Percentiles rank a stretch among this genome's conserved stretches.
These are phyloP conservation scores for Platycercus adscitus DNA, from an alignment of 2,113 vertebrate species.

Conservation along the genomic window DNA sequence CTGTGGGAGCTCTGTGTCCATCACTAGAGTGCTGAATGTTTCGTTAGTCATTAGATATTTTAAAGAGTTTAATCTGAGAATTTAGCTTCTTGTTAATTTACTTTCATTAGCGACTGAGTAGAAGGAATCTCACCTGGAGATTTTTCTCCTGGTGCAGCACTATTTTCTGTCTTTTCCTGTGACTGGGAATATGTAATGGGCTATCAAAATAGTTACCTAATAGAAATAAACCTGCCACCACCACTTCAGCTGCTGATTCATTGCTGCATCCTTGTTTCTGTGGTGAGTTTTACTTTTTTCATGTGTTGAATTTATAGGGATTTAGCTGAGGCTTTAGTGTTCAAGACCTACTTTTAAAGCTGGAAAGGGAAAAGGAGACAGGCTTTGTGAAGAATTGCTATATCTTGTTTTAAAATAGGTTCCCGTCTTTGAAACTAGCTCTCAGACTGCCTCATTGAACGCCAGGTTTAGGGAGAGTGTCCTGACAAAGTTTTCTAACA, in stretches of 20 bases:
- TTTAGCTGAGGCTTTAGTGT: background rate
- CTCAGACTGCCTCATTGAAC: background rate
- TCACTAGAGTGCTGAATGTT: background rate
- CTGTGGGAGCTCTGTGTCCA: background rate
- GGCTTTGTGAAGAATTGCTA: background rate
- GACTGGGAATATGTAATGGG: background rate
- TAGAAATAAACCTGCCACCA: background rate
- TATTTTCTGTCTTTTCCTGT: background rate
- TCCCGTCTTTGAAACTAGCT: background rate
- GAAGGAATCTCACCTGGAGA: background rate
- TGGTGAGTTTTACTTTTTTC: background rate
- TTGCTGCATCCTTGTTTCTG: background rate
- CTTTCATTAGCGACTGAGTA: background rate
- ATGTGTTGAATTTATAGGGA: background rate
- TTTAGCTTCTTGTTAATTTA: background rate
- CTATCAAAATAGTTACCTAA: background rate
- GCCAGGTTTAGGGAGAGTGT: background rate
- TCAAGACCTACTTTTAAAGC: background rate
- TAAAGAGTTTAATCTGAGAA: background rate
- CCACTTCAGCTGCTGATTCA: background rate
- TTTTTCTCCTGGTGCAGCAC: background rate
- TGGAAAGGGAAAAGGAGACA: background rate
- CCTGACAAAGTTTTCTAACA: background rate
- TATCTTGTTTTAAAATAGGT: background rate
- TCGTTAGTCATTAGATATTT: background rate